Conservation (phyloP, 2,113 vertebrate species). For the Trochalopteron elliotii region DNA sequence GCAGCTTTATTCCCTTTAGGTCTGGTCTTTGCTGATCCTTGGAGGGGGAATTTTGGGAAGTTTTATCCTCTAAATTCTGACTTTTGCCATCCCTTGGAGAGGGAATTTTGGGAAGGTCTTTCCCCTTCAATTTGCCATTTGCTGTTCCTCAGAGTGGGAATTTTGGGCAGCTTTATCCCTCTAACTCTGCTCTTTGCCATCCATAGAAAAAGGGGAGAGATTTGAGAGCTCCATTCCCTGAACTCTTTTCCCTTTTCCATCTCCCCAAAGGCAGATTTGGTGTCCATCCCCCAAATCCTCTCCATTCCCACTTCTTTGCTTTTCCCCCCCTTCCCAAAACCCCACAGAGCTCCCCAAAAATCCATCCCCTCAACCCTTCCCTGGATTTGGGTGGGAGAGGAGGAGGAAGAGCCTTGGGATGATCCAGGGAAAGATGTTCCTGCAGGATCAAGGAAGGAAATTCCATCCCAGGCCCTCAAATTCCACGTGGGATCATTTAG, state of each 20-base stretch:
- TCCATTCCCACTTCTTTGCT: accelerated
- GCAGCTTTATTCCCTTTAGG: accelerated
- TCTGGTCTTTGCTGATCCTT: not conserved
- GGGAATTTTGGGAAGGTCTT: too few relatives aligned
- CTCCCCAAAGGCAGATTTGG: too few relatives aligned
- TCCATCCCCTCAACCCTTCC: not conserved
- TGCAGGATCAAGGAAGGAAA: not conserved
- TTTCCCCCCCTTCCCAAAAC: not conserved
- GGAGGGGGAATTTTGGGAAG: not conserved
- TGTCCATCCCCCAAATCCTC: not conserved
- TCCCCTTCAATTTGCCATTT: too few relatives aligned
- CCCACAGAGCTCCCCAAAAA: not conserved
- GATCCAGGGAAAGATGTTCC: not conserved
- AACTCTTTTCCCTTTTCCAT: not conserved
- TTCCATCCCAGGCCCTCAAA: not conserved
- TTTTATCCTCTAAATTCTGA: not conserved
- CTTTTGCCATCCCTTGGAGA: too few relatives aligned
- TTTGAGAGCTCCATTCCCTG: too few relatives aligned
- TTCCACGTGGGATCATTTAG: too few relatives aligned
- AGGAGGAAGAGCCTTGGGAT: not conserved
- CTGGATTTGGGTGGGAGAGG: accelerated
- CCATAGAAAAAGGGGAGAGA: too few relatives aligned
- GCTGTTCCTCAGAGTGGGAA: too few relatives aligned
- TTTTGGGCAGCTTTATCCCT: too few relatives aligned
- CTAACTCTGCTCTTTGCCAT: too few relatives aligned